Evolutionary conservation across 2,797 vertebrate genomes (phyloP).

Genomic region (Melanogrammus aeglefinus): DNA sequence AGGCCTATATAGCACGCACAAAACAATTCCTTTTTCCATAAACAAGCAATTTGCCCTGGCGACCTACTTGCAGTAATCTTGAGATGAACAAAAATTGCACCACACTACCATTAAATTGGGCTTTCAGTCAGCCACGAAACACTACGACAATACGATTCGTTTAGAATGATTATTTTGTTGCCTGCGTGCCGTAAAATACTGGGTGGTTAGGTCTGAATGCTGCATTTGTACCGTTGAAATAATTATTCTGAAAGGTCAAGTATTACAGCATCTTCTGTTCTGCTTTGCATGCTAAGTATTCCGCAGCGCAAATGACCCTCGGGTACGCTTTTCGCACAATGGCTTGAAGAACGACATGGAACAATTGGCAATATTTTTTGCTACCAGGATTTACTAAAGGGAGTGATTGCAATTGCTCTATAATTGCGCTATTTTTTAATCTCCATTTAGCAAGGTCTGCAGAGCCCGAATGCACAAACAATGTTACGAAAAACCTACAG

Average conservation of each 20-base stretch:
- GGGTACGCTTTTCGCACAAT: slow-evolving; percentile 91
- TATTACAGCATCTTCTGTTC: slow-evolving; percentile 98
- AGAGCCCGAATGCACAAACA: not conserved
- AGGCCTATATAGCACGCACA: not conserved
- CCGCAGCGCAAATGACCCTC: slow-evolving; percentile 97
- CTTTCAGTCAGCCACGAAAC: slow-evolving; percentile 79
- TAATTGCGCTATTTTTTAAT: slow-evolving; percentile 85
- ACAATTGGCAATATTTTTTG: slow-evolving; percentile 96
- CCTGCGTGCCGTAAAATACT: slow-evolving; percentile 61
- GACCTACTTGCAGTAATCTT: slow-evolving; percentile 39
- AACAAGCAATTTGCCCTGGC: not conserved
- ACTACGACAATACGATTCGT: not conserved
- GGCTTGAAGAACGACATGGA: slow-evolving; percentile 90
- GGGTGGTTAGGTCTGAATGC: slow-evolving; percentile 92
- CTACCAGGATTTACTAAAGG: slow-evolving; percentile 87
- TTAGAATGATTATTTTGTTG: not conserved
- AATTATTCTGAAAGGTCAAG: slow-evolving; percentile 99
- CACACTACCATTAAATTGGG: slow-evolving; percentile 85
- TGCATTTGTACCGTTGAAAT: slow-evolving; percentile 94
- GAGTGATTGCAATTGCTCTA: slow-evolving; percentile 93
- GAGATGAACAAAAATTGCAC: slow-evolving; percentile 88
- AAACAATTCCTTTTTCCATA: not conserved
- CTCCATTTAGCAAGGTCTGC: slow-evolving; percentile 55
- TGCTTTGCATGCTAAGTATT: slow-evolving; percentile 99
- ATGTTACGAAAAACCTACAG: slow-evolving; percentile 8